Conservation (phyloP, 2,113 vertebrate genomes). For the Trinectes maculatus region DNA sequence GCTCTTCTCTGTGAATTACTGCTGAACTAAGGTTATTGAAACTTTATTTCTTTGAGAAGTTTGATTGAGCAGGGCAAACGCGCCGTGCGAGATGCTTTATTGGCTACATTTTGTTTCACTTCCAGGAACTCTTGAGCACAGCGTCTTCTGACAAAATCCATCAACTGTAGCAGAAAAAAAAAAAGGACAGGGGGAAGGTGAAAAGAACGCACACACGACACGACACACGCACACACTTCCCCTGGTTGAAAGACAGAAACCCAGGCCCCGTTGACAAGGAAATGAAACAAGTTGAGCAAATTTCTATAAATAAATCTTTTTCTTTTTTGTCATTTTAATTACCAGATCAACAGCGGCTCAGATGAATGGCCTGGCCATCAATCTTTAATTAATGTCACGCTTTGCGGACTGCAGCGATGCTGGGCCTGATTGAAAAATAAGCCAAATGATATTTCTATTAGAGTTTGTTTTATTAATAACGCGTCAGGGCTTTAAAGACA, state of each 20-base stretch:
- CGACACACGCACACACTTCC: constrained; percentile 40
- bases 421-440: constrained; percentile 86
- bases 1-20: constrained; percentile 78
- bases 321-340: constrained; percentile 85
- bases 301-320: constrained; percentile 85
- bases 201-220: constrained; percentile 27
- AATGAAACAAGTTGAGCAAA: constrained; percentile 79
- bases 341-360: constrained; percentile 81
- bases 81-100: not conserved
- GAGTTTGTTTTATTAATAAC: constrained; percentile 87
- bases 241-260: constrained; percentile 72
- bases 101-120: constrained; percentile 70
- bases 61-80: constrained; percentile 66
- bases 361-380: constrained; percentile 82
- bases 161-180: constrained; percentile 47
- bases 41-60: constrained; percentile 84
- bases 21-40: constrained; percentile 87
- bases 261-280: constrained; percentile 67
- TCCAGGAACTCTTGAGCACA: constrained; percentile 74
- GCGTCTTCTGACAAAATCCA: constrained; percentile 48
- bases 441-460: constrained; percentile 87
- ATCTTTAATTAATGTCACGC: constrained; percentile 88
- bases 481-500: constrained; percentile 83
- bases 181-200: not conserved
- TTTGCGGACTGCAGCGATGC: constrained; percentile 81